Evolutionary conservation across 2,888 invertebrate genomes (phyloP).

Genomic region (Ethmia dodecea): DNA sequence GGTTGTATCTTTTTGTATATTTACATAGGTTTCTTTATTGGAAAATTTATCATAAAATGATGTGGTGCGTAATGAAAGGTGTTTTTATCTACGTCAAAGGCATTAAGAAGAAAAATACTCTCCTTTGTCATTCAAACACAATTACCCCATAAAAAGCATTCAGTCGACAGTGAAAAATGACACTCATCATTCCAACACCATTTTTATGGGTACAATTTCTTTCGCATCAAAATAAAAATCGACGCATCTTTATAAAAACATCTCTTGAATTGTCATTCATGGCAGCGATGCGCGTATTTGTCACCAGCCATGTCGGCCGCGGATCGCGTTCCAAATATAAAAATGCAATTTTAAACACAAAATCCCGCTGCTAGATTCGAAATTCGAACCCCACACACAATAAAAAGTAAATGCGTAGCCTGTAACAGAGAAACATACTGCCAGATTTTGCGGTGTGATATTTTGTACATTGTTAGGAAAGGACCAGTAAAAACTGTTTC

Average conservation of each 20-base stretch:
- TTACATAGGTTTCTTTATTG: too few relatives aligned
- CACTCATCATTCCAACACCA: conserved; percentile 72
- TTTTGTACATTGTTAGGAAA: too few relatives aligned
- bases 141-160: conserved; percentile 66
- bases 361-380: conserved; percentile 48
- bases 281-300: conserved; percentile 72
- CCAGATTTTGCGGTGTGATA: conserved; percentile 35
- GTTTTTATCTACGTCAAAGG: conserved; percentile 18
- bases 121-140: conserved; percentile 54
- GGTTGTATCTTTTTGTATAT: too few relatives aligned
- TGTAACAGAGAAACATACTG: conserved; percentile 45
- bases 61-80: too few relatives aligned
- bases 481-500: too few relatives aligned
- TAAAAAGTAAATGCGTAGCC: conserved; percentile 66
- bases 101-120: conserved; percentile 28
- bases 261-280: conserved; percentile 78
- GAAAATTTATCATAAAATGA: too few relatives aligned
- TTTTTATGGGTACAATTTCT: conserved; percentile 75
- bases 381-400: conserved; percentile 70
- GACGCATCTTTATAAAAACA: conserved; percentile 72
- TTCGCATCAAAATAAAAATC: conserved; percentile 73
- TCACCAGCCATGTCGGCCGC: conserved; percentile 65
- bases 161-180: conserved; percentile 71
- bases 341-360: conserved; percentile 77
- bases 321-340: conserved; percentile 74